A percentile compares a stretch with the other conserved stretches of the same genome.
phyloP scores from a whole-genome alignment of 2,888 invertebrate species.

The Timandra comae region DNA sequence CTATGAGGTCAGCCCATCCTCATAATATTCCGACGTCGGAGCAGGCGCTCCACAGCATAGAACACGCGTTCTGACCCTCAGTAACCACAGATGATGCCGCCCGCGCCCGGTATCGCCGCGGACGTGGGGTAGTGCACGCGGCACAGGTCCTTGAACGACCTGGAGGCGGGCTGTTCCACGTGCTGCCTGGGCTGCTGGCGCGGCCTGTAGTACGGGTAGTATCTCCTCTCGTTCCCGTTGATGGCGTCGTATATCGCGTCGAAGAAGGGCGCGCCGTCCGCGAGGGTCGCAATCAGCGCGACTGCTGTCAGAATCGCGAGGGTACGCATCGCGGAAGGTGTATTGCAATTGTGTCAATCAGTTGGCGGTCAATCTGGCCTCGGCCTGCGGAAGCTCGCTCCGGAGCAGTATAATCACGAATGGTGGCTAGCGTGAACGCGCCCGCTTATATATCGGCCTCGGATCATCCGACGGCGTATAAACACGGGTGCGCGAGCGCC shows the following conservation, averaged over 20 bases:
- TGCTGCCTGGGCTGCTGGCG: slow-evolving; percentile 46
- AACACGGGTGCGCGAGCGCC: slow-evolving; percentile 51
- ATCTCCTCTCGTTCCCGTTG: slow-evolving; percentile 54
- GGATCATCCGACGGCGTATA: slow-evolving; percentile 64
- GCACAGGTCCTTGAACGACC: slow-evolving; percentile 85
- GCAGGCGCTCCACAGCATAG: slow-evolving; percentile 71
- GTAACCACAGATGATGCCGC: slow-evolving; percentile 80
- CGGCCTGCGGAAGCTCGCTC: slow-evolving; percentile 60
- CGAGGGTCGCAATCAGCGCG: slow-evolving; percentile 29
- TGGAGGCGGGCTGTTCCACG: too few species aligned
- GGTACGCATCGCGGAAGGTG: slow-evolving; percentile 59
- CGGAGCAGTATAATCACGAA: slow-evolving; percentile 65
- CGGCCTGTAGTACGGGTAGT: slow-evolving; percentile 33
- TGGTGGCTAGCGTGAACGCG: slow-evolving; percentile 64
- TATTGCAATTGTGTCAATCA: slow-evolving; percentile 62
- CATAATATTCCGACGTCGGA: slow-evolving; percentile 70
- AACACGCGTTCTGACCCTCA: slow-evolving; percentile 75
- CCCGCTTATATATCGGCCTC: slow-evolving; percentile 73
- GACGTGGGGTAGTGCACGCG: slow-evolving; percentile 80
- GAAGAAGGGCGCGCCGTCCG: slow-evolving; percentile 59
- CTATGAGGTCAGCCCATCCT: slow-evolving; percentile 61
- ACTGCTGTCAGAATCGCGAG: slow-evolving; percentile 32
- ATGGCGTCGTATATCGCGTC: slow-evolving; percentile 67
- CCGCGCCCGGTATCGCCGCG: slow-evolving; percentile 63
- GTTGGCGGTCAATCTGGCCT: slow-evolving; percentile 62